Percentiles rank a stretch among this genome's conserved stretches.
These are phyloP conservation scores for Poeciliopsis gracilis DNA, from an alignment of 2,797 vertebrate species.

Conservation along the genomic window DNA sequence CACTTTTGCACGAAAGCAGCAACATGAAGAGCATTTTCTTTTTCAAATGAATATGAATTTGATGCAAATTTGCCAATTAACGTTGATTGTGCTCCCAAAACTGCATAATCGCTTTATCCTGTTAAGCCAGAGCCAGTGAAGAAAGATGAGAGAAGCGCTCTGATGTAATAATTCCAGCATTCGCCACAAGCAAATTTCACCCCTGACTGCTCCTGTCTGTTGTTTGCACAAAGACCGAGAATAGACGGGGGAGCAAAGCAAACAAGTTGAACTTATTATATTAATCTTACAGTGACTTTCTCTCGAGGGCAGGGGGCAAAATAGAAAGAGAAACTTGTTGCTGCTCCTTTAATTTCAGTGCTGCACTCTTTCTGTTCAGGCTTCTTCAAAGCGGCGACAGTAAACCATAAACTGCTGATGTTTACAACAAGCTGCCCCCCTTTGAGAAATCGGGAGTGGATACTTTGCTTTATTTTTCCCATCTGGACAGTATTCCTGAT, in stretches of 20 bases:
- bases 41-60: neutral
- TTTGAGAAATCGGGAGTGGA: neutral
- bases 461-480: neutral
- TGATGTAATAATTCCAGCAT: slow-evolving; percentile 15
- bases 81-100: neutral
- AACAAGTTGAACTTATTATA: neutral
- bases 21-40: neutral
- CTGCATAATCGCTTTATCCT: neutral
- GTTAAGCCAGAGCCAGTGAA: neutral
- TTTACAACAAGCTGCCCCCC: neutral
- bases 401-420: neutral
- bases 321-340: neutral
- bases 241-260: neutral
- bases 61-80: neutral
- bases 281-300: neutral
- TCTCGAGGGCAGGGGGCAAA: neutral
- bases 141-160: slow-evolving; percentile 6
- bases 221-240: slow-evolving; percentile 5
- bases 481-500: neutral
- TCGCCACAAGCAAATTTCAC: slow-evolving; percentile 15
- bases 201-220: slow-evolving; percentile 2
- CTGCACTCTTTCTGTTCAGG: neutral
- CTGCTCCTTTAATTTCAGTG: neutral
- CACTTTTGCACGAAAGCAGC: neutral
- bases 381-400: neutral